These are phyloP conservation scores for Pasiphila rectangulata DNA, from an alignment of 2,888 invertebrate species.

Conservation along the genomic window DNA sequence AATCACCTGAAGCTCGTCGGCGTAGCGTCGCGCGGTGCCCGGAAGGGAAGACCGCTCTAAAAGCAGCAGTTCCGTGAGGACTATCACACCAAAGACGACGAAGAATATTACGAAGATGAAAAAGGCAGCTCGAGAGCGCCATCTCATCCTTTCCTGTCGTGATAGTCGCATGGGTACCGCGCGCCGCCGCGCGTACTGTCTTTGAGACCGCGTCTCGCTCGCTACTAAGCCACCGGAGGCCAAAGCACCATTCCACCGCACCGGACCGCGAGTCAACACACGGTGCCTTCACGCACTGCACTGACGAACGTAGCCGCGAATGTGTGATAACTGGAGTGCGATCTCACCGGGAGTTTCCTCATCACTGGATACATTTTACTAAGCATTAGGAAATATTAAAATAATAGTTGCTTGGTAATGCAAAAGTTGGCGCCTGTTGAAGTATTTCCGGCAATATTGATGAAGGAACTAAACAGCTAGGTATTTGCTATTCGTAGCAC, in stretches of 20 bases:
- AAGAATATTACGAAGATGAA: constrained; percentile 95
- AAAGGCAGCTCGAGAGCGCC: constrained; percentile 81
- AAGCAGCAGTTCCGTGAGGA: constrained; percentile 90
- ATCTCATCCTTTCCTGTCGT: constrained; percentile 63
- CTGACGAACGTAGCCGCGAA: constrained; percentile 16
- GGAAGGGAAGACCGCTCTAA: constrained; percentile 81
- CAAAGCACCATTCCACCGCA: constrained; percentile 47
- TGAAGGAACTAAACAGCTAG: not conserved
- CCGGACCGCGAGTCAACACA: constrained; percentile 50
- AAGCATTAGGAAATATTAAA: not conserved
- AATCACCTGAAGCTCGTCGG: constrained; percentile 85
- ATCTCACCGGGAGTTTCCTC: constrained; percentile 19
- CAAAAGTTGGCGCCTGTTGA: constrained; percentile 8
- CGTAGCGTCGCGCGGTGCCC: constrained; percentile 76
- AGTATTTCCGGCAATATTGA: not conserved
- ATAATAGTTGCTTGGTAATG: not conserved
- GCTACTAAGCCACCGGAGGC: constrained; percentile 52
- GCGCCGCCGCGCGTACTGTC: constrained; percentile 33
- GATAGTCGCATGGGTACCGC: constrained; percentile 58
- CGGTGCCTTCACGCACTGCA: constrained; percentile 46
- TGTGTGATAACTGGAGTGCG: constrained; percentile 30
- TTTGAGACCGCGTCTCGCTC: constrained; percentile 43
- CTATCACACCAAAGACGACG: constrained; percentile 92
- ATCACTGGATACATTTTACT: not conserved
- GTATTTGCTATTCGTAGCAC: too few relatives aligned